Base-by-base conservation (phyloP, 1,140 invertebrate species). In the Pissodes strobi region DNA sequence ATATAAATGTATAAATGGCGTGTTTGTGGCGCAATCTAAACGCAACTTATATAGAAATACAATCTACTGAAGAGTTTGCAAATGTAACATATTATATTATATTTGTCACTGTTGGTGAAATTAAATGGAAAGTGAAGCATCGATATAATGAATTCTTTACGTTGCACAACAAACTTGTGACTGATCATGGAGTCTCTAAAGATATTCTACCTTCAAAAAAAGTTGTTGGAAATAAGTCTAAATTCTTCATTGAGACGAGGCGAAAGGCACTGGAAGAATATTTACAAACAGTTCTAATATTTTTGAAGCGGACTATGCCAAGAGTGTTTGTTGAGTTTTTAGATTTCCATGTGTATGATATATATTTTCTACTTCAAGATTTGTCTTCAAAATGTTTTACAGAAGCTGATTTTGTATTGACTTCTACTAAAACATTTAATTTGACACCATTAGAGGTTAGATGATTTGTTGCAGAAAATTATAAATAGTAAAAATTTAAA, bases 201-300 rank as follows among this genome's bases (percentile, higher is more conserved):
- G 92, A 92, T 69, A 82, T 94, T 55, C 76, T 97, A 10, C 95
- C 95, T 13, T 92, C 93, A 2, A 97, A 97, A 76, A 95, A 95
- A 80, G 82, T 95, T 12, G 83, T 84, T 65, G 72, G 82, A 23
- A 85, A 84, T 68, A 85, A 84, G 73, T 81, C 78, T 69, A 91
- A 92, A 10, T 81, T 85, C 13, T 97, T 98, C 75, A 84, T 98
- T 17, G 92, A 94, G 74, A 90, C 88, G 72, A 83, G 95, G 60
- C 85, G 92, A 48, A 80, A 84, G 65, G 89, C 86, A 15, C 79
- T 98, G 21, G 89, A 95, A 76, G 80, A 83, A 12, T 97, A 97
- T 79, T 79, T 97, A 3, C 88, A 90, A 74, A 87, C 85, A 61
- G 80, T 91, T 5, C 84, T 92, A 21, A 85, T 82, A 67, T 91